Conservation (phyloP, 2,797 vertebrate genomes). For the Oryzias dopingdopingensis region DNA sequence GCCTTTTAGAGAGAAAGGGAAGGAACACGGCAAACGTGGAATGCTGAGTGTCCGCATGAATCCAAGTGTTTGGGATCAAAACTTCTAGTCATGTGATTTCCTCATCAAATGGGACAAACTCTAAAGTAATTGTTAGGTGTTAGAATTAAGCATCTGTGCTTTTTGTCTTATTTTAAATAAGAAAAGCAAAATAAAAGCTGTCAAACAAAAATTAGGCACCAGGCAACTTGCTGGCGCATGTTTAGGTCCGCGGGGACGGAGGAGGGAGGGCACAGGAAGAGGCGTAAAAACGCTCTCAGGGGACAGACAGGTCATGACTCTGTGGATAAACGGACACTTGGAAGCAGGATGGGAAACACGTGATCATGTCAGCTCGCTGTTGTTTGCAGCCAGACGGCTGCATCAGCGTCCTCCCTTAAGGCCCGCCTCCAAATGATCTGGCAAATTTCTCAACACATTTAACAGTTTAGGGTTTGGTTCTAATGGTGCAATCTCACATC, state of each 20-base stretch:
- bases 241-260: slow-evolving; percentile 46
- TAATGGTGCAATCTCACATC: slow-evolving; percentile 28
- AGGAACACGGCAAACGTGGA: too few species aligned
- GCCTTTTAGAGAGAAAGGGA: slow-evolving; percentile 7
- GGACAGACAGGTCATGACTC: slow-evolving; percentile 30
- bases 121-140: too few species aligned
- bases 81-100: neutral
- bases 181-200: slow-evolving; percentile 9
- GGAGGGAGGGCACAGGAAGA: slow-evolving; percentile 51
- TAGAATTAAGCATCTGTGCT: too few species aligned
- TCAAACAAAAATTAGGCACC: slow-evolving; percentile 35
- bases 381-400: slow-evolving; percentile 24
- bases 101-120: too few species aligned
- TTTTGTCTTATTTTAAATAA: slow-evolving; percentile 1
- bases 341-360: slow-evolving; percentile 15
- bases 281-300: slow-evolving; percentile 35
- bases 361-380: slow-evolving; percentile 13
- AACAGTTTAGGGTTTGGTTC: slow-evolving; percentile 15
- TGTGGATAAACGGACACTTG: slow-evolving; percentile 33
- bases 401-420: slow-evolving; percentile 10
- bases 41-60: neutral
- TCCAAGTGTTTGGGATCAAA: neutral
- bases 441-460: slow-evolving; percentile 16
- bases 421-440: neutral
- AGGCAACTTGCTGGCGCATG: slow-evolving; percentile 65